phyloP scores from a whole-genome alignment of 2,888 invertebrate species.

The Oxystoma pomonae region DNA sequence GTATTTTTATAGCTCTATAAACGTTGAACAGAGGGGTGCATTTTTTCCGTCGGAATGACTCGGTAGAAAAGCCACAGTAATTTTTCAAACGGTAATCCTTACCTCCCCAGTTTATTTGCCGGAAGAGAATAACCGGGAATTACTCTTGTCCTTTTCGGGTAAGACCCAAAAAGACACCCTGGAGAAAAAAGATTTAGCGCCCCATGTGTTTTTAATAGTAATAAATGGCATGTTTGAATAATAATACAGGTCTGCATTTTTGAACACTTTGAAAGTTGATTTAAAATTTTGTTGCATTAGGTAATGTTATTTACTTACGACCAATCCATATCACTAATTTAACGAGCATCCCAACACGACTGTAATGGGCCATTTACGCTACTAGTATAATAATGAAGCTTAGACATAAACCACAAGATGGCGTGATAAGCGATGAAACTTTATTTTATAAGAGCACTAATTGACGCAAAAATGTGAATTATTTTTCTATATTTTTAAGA shows the following conservation, averaged over 20 bases:
- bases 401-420: too few species aligned
- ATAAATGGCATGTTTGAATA: conserved; percentile 20
- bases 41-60: not conserved
- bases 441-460: too few species aligned
- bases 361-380: too few species aligned
- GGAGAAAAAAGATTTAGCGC: conserved; percentile 21
- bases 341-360: too few species aligned
- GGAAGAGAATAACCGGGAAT: conserved; percentile 31
- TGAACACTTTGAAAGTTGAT: too few species aligned
- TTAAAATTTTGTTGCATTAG: too few species aligned
- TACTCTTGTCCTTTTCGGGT: conserved; percentile 28
- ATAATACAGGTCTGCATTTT: not conserved
- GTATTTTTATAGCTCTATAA: not conserved
- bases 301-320: too few species aligned
- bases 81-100: conserved; percentile 41
- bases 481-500: too few species aligned
- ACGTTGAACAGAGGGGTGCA: not conserved
- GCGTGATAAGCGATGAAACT: too few species aligned
- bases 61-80: conserved; percentile 30
- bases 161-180: conserved; percentile 22
- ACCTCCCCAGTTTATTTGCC: conserved; percentile 39
- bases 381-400: too few species aligned
- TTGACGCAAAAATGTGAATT: too few species aligned
- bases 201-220: conserved; percentile 27
- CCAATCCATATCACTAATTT: too few species aligned